Percentiles rank a stretch among this genome's conserved stretches.
phyloP scores from a whole-genome alignment of 1,140 invertebrate species.

The Drosophila persimilis region DNA sequence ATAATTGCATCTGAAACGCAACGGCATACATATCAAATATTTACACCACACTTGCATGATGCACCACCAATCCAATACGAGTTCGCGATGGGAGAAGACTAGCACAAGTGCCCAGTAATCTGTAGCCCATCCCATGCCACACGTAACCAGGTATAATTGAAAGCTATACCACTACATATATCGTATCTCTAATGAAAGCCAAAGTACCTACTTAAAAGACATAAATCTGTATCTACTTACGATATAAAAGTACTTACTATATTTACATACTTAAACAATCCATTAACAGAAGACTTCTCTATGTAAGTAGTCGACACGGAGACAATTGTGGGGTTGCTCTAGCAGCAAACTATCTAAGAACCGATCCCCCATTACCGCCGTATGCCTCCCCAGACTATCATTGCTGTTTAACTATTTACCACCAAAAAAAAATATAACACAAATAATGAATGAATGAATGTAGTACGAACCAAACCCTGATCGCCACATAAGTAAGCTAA shows the following conservation, averaged over 20 bases:
- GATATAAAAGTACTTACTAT: constrained; percentile 42
- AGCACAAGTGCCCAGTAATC: too few species aligned
- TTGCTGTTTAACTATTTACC: constrained; percentile 61
- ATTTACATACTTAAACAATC: constrained; percentile 34
- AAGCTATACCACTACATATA: constrained; percentile 33
- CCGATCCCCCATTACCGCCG: constrained; percentile 11
- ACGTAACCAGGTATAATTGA: constrained; percentile 42
- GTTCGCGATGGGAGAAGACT: too few species aligned
- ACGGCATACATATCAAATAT: constrained; percentile 79
- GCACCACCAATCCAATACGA: constrained; percentile 20
- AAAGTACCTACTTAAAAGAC: constrained; percentile 76
- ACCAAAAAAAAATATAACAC: constrained; percentile 45
- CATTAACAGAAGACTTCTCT: constrained; percentile 46
- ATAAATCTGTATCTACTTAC: constrained; percentile 65
- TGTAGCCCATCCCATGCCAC: constrained; percentile 9
- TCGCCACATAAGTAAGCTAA: constrained; percentile 51
- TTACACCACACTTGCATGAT: constrained; percentile 64
- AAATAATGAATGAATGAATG: constrained; percentile 7
- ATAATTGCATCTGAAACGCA: constrained; percentile 68
- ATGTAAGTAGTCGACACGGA: constrained; percentile 13
- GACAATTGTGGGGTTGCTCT: constrained; percentile 28
- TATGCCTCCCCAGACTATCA: constrained; percentile 52
- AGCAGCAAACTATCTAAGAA: too few species aligned
- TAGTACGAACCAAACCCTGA: constrained; percentile 7
- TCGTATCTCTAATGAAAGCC: constrained; percentile 64